These are phyloP conservation scores for Recurvirostra avosetta DNA, from an alignment of 2,113 vertebrate genomes.

Conservation along the genomic window DNA sequence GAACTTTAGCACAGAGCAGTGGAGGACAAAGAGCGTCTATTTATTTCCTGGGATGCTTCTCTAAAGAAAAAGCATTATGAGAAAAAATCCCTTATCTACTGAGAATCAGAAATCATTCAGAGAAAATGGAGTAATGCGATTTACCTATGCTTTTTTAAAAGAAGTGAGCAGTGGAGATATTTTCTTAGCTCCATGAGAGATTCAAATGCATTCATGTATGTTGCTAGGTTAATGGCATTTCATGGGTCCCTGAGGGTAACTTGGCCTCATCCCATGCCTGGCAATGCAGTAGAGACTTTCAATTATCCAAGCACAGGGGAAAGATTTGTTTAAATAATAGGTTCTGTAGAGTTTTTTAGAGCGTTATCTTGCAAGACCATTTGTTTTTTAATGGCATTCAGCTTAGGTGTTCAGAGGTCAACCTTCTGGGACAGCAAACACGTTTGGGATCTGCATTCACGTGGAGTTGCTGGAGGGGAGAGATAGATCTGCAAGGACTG, in stretches of 20 bases:
- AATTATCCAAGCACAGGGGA: not conserved
- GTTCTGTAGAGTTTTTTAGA: not conserved
- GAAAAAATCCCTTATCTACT: not conserved
- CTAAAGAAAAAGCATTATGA: not conserved
- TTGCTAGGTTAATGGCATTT: not conserved
- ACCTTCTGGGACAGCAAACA: not conserved
- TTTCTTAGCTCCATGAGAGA: not conserved
- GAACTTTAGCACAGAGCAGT: not conserved
- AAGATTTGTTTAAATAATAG: not conserved
- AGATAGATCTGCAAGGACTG: not conserved
- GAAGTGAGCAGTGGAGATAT: not conserved
- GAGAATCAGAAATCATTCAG: not conserved
- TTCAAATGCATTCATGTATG: not conserved
- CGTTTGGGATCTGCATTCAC: not conserved
- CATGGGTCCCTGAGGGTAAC: not conserved
- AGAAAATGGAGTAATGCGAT: not conserved
- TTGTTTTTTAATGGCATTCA: not conserved
- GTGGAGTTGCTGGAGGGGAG: not conserved
- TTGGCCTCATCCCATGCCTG: not conserved
- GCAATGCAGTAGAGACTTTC: not conserved
- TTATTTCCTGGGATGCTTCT: not conserved
- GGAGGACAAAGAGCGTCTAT: not conserved
- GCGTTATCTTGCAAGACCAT: not conserved
- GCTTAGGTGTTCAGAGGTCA: not conserved
- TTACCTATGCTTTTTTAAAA: not conserved